Percentiles rank a stretch among this genome's conserved stretches.
phyloP scores from a whole-genome alignment of 2,888 invertebrate genomes.

The Spilosoma lubricipeda region DNA sequence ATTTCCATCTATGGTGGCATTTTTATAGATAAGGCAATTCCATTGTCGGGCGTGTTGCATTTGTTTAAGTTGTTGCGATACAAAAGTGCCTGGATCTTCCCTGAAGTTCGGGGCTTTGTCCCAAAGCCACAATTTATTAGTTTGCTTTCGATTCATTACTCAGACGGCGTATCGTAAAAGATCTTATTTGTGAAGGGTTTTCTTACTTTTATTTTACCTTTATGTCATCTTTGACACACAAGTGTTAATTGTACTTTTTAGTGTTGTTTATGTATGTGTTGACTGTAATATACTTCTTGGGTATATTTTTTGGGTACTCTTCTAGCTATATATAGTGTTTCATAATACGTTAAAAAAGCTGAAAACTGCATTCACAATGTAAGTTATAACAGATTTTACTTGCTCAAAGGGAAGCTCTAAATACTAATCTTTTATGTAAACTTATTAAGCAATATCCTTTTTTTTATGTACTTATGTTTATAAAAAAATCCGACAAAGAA shows the following conservation, averaged over 20 bases:
- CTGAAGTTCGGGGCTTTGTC: conserved; percentile 61
- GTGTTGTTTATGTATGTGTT: conserved; percentile 29
- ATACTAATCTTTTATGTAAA: too few species aligned
- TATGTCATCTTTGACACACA: conserved; percentile 47
- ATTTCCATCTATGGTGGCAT: conserved; percentile 48
- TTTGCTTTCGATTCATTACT: conserved; percentile 71
- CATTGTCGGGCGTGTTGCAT: conserved; percentile 46
- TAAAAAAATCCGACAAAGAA: too few species aligned
- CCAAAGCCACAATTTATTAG: conserved; percentile 70
- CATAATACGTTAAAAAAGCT: too few species aligned
- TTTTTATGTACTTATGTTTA: too few species aligned
- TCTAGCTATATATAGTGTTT: background rate
- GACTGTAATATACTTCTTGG: conserved; percentile 4
- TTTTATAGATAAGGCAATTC: conserved; percentile 53
- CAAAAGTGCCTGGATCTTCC: conserved; percentile 37
- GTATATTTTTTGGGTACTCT: background rate
- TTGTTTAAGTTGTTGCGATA: conserved; percentile 55
- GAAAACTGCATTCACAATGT: too few species aligned
- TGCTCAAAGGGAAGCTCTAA: too few species aligned
- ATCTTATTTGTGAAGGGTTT: conserved; percentile 58
- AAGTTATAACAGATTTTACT: too few species aligned
- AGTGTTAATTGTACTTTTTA: conserved; percentile 40
- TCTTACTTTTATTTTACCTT: conserved; percentile 65
- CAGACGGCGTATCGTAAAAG: conserved; percentile 57
- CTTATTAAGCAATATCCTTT: too few species aligned